Evolutionary conservation across 2,888 invertebrate genomes (phyloP).

Genomic region (Papilio protenor): DNA sequence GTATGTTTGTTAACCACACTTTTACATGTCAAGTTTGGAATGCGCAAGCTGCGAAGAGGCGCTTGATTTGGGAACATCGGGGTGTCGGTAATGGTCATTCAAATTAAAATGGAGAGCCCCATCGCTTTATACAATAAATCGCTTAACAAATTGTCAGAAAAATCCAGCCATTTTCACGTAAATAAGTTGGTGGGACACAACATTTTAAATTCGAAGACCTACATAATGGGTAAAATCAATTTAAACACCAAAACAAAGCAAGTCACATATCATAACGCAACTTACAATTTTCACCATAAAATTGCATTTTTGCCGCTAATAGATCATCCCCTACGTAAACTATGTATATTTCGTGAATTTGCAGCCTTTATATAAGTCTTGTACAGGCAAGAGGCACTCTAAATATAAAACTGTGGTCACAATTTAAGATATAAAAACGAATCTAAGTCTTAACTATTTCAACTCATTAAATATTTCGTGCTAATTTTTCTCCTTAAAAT

Average conservation of each 20-base stretch:
- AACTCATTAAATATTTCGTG: conserved; percentile 77
- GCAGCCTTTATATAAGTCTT: conserved; percentile 86
- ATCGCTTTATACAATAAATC: not conserved
- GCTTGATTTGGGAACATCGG: not conserved
- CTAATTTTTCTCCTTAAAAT: conserved; percentile 70
- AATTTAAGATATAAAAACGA: conserved; percentile 81
- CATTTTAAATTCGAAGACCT: not conserved
- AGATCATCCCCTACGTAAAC: conserved; percentile 78
- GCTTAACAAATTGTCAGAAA: not conserved
- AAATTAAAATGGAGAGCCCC: not conserved
- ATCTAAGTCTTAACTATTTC: conserved; percentile 76
- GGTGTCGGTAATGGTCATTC: not conserved
- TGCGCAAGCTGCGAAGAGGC: conserved; percentile 71
- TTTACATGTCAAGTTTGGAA: conserved; percentile 72
- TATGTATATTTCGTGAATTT: conserved; percentile 83
- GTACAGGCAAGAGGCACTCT: conserved; percentile 87
- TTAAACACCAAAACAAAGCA: conserved; percentile 50
- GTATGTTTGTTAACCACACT: conserved; percentile 53
- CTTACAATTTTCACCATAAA: conserved; percentile 85
- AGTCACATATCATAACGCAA: conserved; percentile 84
- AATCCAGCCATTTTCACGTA: not conserved
- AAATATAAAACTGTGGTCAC: conserved; percentile 86
- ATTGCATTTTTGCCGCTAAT: conserved; percentile 72
- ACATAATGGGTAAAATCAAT: not conserved
- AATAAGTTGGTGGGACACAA: not conserved